Base-by-base conservation (phyloP, 1,140 invertebrate species). In the Rhopalosiphum maidis region DNA sequence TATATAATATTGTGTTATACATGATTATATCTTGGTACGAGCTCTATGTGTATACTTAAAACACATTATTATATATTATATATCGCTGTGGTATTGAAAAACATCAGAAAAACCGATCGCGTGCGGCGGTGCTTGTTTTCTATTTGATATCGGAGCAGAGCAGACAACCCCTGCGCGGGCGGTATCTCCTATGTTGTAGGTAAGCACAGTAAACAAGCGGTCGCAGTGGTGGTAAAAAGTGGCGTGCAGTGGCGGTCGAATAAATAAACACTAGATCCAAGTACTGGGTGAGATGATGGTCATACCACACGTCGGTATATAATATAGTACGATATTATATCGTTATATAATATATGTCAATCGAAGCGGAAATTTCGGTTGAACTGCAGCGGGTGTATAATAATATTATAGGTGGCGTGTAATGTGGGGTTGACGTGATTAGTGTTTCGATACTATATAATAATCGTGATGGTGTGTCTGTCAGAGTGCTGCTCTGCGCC, bases 371-470 rank as follows among this genome's bases (percentile, higher is more conserved):
- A 83, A 91, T 83, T 48, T 83, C 55, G 37, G 55, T 30, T n/a
- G 43, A 46, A 77, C 30, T 77, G n/a, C 5, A 30, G 11, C 85
- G 85, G 85, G 30, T 3, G 15, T 43, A 43, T 77, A 91, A 68
- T 30, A 30, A 60, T 15, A 60, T 60, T 35, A 37, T 37, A 83
- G 77, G 82, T 35, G 82, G 21, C 48, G 48, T 22, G 82, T 23
- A 7, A 23, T 8, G 77, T 51, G 90, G 55, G 90, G 30, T 77
- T 46, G 90, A 91, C 90, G 90, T 91, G 68, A 91, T 91, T 91
- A 82, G 46, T 91, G 60, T 91, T 77, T 91, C 43, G 90, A 30
- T 51, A 51, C 48, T 51, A 91, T 51, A 91, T 91, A 91, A 91
- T 82, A 51, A 91, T 83, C 90, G 48, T 37, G 41, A n/a, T 54